phyloP scores from a whole-genome alignment of 1,140 invertebrate species.

The Tetranychus cinnabarinus region DNA sequence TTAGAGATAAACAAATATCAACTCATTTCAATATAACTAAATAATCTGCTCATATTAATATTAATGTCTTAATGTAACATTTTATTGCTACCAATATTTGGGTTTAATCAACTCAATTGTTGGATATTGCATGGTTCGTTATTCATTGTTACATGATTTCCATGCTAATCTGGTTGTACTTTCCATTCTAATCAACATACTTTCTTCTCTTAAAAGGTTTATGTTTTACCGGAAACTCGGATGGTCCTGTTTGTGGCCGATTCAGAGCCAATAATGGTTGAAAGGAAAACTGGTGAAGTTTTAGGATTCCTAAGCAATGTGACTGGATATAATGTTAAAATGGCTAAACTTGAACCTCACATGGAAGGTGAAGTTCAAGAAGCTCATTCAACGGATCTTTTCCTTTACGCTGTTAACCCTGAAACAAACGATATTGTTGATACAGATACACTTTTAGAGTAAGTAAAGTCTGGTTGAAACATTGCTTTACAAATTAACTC shows the following conservation, averaged over 20 bases:
- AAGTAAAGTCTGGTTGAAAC: slow-evolving; percentile 16
- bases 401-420: slow-evolving; percentile 55
- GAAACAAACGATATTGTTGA: slow-evolving; percentile 51
- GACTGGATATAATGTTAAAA: slow-evolving; percentile 46
- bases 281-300: slow-evolving; percentile 40
- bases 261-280: slow-evolving; percentile 43
- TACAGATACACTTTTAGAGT: slow-evolving; percentile 48
- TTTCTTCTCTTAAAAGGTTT: slow-evolving; percentile 30
- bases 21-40: too few relatives aligned
- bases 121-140: background rate
- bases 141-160: background rate
- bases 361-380: slow-evolving; percentile 28
- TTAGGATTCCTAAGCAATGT: slow-evolving; percentile 38
- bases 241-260: slow-evolving; percentile 50
- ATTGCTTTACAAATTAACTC: too few relatives aligned
- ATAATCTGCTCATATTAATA: too few relatives aligned
- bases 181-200: too few relatives aligned
- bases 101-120: background rate
- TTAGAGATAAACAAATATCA: too few relatives aligned
- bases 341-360: slow-evolving; percentile 49
- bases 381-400: slow-evolving; percentile 44
- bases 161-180: background rate
- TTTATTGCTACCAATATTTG: too few relatives aligned
- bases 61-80: too few relatives aligned
- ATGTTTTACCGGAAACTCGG: slow-evolving; percentile 50